Conservation (phyloP, 2,888 invertebrate species). For the Ceriagrion tenellum region DNA sequence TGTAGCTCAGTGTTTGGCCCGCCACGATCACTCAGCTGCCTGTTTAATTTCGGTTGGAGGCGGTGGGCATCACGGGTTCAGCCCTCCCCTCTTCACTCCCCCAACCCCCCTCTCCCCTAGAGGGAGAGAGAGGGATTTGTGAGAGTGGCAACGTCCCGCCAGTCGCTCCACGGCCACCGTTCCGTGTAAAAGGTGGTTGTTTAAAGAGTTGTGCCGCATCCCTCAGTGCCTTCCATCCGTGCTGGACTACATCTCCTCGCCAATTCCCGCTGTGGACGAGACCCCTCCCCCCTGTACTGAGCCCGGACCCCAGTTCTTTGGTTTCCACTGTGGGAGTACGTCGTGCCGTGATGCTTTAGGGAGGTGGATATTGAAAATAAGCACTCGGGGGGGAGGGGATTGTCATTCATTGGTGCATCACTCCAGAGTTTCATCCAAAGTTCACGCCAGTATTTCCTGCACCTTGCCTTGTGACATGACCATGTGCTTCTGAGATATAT, state of each 20-base stretch:
- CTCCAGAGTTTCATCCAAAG: not conserved
- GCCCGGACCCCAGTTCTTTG: not conserved
- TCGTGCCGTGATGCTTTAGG: not conserved
- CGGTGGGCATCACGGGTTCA: not conserved
- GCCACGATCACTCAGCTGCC: constrained; percentile 58
- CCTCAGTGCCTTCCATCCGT: not conserved
- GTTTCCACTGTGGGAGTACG: not conserved
- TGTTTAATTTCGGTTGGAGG: constrained; percentile 60
- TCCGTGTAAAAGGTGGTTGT: constrained; percentile 49
- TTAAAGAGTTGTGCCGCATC: constrained; percentile 26
- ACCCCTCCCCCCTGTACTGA: not conserved
- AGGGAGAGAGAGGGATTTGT: not conserved
- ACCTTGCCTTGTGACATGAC: not conserved
- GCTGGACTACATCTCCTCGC: not conserved
- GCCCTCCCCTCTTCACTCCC: not conserved
- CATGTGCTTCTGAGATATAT: not conserved
- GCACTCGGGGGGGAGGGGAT: not conserved
- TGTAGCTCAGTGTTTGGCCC: constrained; percentile 55
- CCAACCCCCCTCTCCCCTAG: not conserved
- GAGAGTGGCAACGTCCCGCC: constrained; percentile 55
- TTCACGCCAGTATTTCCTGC: not conserved
- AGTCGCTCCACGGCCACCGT: constrained; percentile 43
- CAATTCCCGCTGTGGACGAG: not conserved
- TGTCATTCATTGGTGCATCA: constrained; percentile 20
- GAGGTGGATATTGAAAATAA: not conserved